Evolutionary conservation across 2,888 invertebrate genomes (phyloP).

Genomic region (Sthenelais limicola): DNA sequence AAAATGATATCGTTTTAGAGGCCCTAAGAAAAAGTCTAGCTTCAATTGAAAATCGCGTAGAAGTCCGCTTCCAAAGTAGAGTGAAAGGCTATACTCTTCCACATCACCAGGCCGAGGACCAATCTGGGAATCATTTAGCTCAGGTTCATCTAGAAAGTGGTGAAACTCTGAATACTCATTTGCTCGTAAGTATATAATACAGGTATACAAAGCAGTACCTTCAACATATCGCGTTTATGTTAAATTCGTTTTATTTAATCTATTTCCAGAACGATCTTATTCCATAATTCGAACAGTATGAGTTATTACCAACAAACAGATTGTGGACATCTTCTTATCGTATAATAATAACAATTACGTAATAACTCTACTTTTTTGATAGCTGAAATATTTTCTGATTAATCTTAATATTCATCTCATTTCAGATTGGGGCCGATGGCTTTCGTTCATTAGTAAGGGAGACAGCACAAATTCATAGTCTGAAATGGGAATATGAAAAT

Average conservation of each 20-base stretch:
- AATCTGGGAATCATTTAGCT: constrained; percentile 62
- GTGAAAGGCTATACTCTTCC: constrained; percentile 80
- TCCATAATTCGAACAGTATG: no score
- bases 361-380: no score
- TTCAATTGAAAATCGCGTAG: constrained; percentile 76
- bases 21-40: constrained; percentile 77
- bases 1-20: constrained; percentile 90
- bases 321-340: no score
- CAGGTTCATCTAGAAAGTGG: constrained; percentile 69
- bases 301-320: no score
- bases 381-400: not conserved
- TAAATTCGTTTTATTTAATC: no score
- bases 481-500: constrained; percentile 89
- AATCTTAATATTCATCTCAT: constrained; percentile 22
- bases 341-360: no score
- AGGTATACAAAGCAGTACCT: not conserved
- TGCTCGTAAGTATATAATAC: constrained; percentile 68
- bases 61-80: constrained; percentile 80
- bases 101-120: not conserved
- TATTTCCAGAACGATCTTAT: no score
- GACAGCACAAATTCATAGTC: constrained; percentile 79
- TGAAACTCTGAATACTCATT: constrained; percentile 68
- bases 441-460: constrained; percentile 87
- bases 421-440: constrained; percentile 94
- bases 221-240: no score